Percentiles rank a stretch among this genome's conserved stretches.
These are phyloP conservation scores for Exaiptasia diaphana DNA, from an alignment of 64 coral and sea anemone genomes.

Conservation along the genomic window DNA sequence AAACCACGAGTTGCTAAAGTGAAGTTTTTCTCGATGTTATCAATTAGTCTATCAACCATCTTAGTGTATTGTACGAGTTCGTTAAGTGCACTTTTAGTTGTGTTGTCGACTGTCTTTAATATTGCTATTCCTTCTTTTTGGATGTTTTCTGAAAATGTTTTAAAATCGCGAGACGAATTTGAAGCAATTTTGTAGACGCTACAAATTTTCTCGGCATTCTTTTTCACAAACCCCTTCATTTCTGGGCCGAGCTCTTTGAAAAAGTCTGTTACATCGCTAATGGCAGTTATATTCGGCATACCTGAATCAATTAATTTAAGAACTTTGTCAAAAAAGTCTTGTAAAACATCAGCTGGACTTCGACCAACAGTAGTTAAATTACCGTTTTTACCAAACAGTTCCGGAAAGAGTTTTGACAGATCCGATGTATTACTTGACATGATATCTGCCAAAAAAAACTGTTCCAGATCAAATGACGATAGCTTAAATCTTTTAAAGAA, in stretches of 20 bases:
- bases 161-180: constrained; percentile 39
- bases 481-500: constrained; percentile 64
- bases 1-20: constrained; percentile 49
- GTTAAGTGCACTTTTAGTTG: constrained; percentile 30
- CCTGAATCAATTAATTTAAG: constrained; percentile 32
- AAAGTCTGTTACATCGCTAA: constrained; percentile 62
- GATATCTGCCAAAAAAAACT: constrained; percentile 57
- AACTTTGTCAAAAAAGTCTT: constrained; percentile 44
- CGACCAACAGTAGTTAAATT: constrained; percentile 8
- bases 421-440: constrained; percentile 50
- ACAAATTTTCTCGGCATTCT: constrained; percentile 35
- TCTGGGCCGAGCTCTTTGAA: constrained; percentile 51
- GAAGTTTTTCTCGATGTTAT: constrained; percentile 65
- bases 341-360: constrained; percentile 39
- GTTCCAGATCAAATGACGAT: constrained; percentile 62
- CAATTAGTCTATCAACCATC: constrained; percentile 65
- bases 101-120: constrained; percentile 23
- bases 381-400: constrained; percentile 2
- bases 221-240: constrained; percentile 15
- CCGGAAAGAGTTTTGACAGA: constrained; percentile 17
- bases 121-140: constrained; percentile 43
- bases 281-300: constrained; percentile 53
- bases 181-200: constrained; percentile 35
- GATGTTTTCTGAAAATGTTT: constrained; percentile 63
- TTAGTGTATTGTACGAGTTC: constrained; percentile 58